Base-by-base conservation (phyloP, 2,888 invertebrate species). In the Amphipyra berbera region DNA sequence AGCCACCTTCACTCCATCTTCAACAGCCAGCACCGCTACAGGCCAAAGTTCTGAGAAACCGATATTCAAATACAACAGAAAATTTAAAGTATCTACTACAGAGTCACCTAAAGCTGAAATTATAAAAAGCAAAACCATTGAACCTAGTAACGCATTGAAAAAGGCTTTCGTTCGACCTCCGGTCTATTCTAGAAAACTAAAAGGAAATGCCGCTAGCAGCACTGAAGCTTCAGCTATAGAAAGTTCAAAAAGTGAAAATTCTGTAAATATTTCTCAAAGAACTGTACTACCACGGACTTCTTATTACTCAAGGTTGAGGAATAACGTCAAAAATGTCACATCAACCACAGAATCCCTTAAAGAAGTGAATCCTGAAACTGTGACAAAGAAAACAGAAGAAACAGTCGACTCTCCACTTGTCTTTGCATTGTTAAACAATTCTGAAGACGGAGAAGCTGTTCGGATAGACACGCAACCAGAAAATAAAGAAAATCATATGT, bases 51-150 rank as follows among this genome's bases (percentile, higher is more conserved):
- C 87, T 2, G 88, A 88, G 77, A 90, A 86, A 75, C 77, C 83
- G 10, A 53, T 74, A 10, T 88, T 85, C 33, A 95, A 93, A 78
- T 94, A 86, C 67, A 93, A 76, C 56, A 89, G 94, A 82, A 94
- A 92, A 82, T 86, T 89, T 47, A 93, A 93, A 85, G 69, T 80
- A 13, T 85, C 87, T 27, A 86, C 90, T 12, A 83, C 85, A 9
- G 87, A 84, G 61, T 55, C 82, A 47, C 79, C 91, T 5, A 84
- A 77, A 60, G 61, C 61, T 46, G 88, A 88, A 61, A 80, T 58
- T 14, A 61, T 76, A 30, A 88, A 88, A 71, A 82, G 42, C 30
- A 90, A 86, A 79, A 77, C 75, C 33, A 61, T 82, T 47, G 89
- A 89, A 70, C 71, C 75, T 27, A 87, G 67, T 55, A 83, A 74